Percentiles rank a stretch among this genome's conserved stretches.
These are phyloP conservation scores for Geococcyx californianus DNA, from an alignment of 2,113 vertebrate genomes.

Conservation along the genomic window DNA sequence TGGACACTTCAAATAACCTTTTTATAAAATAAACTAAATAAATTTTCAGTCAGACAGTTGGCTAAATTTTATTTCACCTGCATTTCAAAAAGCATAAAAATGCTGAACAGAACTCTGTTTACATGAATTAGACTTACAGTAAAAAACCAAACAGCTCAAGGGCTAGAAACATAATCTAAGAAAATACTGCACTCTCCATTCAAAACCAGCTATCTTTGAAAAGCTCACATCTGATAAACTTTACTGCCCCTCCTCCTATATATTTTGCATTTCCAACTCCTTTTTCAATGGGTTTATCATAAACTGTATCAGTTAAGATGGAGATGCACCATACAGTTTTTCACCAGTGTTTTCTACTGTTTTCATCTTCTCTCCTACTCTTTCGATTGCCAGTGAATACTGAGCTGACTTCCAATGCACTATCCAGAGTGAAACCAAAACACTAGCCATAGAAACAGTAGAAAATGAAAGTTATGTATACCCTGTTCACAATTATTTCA, in stretches of 20 bases:
- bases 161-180: neutral
- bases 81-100: neutral
- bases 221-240: neutral
- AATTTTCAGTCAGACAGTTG: neutral
- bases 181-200: neutral
- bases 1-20: too few relatives aligned
- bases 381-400: neutral
- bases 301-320: neutral
- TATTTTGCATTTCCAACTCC: neutral
- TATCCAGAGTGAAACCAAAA: neutral
- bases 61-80: neutral
- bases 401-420: neutral
- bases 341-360: neutral
- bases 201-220: neutral
- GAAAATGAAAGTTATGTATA: neutral
- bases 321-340: neutral
- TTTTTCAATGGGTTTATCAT: neutral
- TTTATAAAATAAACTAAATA: neutral
- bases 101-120: neutral
- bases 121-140: neutral
- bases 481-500: neutral
- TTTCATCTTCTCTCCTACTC: neutral
- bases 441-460: neutral
- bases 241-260: neutral
- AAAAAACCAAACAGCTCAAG: neutral